A percentile compares a stretch with the other conserved stretches of the same genome.
Evolutionary conservation across 2,888 invertebrate genomes (phyloP).

Genomic region (Apotomis capreana): DNA sequence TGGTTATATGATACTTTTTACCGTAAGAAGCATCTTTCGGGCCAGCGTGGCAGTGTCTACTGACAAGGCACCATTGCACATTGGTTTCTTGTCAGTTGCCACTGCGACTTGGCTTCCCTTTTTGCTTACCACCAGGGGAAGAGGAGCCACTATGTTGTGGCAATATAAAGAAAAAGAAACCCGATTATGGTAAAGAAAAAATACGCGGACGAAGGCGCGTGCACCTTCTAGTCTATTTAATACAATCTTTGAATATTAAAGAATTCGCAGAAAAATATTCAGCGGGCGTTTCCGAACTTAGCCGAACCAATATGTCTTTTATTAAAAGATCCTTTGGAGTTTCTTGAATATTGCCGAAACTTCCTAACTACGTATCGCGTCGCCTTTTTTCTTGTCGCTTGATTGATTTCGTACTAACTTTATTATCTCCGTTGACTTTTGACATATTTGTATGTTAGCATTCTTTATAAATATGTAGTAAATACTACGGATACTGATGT

Average conservation of each 20-base stretch:
- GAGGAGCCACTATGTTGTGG: no score
- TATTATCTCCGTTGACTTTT: background rate
- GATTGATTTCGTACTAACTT: background rate
- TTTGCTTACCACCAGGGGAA: no score
- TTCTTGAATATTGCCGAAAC: background rate
- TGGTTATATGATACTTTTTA: no score
- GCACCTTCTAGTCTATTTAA: background rate
- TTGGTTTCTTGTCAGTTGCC: no score
- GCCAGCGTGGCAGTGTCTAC: no score
- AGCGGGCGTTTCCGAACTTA: background rate
- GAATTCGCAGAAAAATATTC: background rate
- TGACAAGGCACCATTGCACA: no score
- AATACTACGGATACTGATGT: no score
- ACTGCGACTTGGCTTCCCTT: no score
- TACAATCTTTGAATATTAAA: background rate
- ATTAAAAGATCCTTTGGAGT: conserved; percentile 1
- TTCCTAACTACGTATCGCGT: background rate
- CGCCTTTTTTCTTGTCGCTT: background rate
- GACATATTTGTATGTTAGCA: background rate
- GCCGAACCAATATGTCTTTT: background rate
- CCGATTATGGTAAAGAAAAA: background rate
- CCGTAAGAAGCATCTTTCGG: no score
- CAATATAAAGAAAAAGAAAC: background rate
- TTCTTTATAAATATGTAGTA: no score
- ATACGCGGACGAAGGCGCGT: no score